A percentile compares a stretch with the other conserved stretches of the same genome.
Evolutionary conservation across 2,888 invertebrate genomes (phyloP).

Genomic region (Suillia variegata): DNA sequence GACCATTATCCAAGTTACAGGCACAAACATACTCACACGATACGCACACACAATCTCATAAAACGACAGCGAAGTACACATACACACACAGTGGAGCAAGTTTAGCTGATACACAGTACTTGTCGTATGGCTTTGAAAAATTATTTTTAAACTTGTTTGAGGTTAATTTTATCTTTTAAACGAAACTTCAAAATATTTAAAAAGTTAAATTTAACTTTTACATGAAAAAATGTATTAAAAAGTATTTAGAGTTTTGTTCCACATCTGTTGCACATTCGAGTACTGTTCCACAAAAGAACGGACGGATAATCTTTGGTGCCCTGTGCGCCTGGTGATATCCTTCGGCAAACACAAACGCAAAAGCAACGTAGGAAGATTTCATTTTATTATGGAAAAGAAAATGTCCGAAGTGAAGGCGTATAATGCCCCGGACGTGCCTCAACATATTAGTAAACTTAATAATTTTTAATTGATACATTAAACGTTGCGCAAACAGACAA

Average conservation of each 20-base stretch:
- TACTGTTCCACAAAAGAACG: not conserved
- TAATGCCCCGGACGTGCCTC: constrained; percentile 50
- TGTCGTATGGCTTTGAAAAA: no score
- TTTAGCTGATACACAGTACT: no score
- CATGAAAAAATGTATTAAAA: no score
- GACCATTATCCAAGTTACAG: not conserved
- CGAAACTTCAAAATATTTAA: not conserved
- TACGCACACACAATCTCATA: not conserved
- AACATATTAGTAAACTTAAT: constrained; percentile 61
- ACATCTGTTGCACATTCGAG: no score
- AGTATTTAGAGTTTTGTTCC: no score
- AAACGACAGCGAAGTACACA: no score
- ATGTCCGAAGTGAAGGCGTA: not conserved
- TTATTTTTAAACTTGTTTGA: no score
- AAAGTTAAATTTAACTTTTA: no score
- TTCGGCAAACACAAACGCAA: constrained; percentile 39
- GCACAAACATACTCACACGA: not conserved
- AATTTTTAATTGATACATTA: constrained; percentile 63
- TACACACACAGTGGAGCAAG: no score
- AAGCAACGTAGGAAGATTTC: constrained; percentile 4
- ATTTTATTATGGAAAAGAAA: constrained; percentile 13
- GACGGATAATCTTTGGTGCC: not conserved
- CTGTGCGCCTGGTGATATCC: constrained; percentile 43
- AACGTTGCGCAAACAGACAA: constrained; percentile 53
- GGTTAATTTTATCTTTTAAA: no score